A percentile compares a stretch with the other conserved stretches of the same genome.
phyloP scores from a whole-genome alignment of 2,888 invertebrate genomes.

The Polymixis flavicincta region DNA sequence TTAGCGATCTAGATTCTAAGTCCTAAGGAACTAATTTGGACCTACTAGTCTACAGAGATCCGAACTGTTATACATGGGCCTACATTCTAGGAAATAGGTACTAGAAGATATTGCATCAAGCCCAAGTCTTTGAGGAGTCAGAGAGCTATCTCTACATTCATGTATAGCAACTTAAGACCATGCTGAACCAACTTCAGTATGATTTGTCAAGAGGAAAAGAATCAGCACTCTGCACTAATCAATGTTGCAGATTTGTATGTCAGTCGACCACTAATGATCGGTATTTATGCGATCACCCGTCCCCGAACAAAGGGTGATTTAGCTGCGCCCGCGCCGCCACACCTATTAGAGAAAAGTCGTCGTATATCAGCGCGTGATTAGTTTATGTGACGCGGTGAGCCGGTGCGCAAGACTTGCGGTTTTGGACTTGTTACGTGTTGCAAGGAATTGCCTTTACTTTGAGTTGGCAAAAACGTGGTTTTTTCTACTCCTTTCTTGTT shows the following conservation, averaged over 20 bases:
- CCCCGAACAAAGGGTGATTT: constrained; percentile 77
- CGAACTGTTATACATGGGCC: too few species aligned
- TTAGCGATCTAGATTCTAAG: too few species aligned
- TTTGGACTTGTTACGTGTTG: constrained; percentile 51
- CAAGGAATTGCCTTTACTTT: too few species aligned
- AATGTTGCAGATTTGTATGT: constrained; percentile 49
- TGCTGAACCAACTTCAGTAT: not conserved
- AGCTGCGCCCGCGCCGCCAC: constrained; percentile 60
- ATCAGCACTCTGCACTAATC: constrained; percentile 24
- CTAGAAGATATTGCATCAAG: too few species aligned
- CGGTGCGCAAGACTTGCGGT: constrained; percentile 64
- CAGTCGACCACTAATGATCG: constrained; percentile 55
- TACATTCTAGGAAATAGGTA: too few species aligned
- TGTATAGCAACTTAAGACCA: too few species aligned
- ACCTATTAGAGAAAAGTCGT: constrained; percentile 74
- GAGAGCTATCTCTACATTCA: too few species aligned
- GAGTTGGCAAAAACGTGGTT: too few species aligned
- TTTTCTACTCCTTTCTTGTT: too few species aligned
- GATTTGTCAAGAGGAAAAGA: constrained; percentile 9
- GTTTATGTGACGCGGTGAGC: constrained; percentile 78
- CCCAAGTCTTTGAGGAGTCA: too few species aligned
- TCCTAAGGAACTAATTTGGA: too few species aligned
- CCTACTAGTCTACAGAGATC: too few species aligned
- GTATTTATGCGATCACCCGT: constrained; percentile 61
- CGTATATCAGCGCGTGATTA: constrained; percentile 80